These are phyloP conservation scores for Stenchaetothrips biformis DNA, from an alignment of 2,888 invertebrate species.

Conservation along the genomic window DNA sequence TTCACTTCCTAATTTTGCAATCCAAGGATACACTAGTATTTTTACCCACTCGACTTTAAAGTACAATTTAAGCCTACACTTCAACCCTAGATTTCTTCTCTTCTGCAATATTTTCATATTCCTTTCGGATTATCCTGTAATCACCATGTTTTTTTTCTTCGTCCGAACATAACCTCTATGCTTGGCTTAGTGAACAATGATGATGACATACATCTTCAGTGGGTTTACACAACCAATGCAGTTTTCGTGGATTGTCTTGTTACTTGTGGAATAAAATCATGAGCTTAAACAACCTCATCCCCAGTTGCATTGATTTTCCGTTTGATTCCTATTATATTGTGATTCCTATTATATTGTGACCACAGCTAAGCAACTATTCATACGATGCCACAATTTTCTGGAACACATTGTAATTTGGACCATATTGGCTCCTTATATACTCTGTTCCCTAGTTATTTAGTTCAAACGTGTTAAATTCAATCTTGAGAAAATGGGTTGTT, in stretches of 20 bases:
- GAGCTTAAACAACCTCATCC: not conserved
- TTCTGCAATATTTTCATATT: no score
- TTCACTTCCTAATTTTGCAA: not conserved
- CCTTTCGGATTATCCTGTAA: not conserved
- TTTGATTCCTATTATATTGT: no score
- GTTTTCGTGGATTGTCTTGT: constrained; percentile 29
- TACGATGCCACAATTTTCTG: no score
- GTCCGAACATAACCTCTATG: not conserved
- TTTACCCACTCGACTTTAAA: no score
- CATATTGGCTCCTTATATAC: no score
- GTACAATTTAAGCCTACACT: no score
- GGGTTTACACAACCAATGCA: not conserved
- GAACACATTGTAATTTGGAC: no score
- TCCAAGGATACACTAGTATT: not conserved
- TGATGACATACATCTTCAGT: constrained; percentile 19
- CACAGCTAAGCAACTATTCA: no score
- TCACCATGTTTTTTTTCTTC: not conserved
- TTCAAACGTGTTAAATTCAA: not conserved
- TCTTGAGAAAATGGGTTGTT: not conserved
- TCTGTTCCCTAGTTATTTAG: not conserved
- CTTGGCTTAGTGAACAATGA: not conserved
- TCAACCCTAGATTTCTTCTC: no score
- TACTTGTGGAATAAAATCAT: not conserved
- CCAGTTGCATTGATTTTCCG: no score
- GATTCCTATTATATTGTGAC: no score